These are phyloP conservation scores for Ptychoptera albimana DNA, from an alignment of 2,888 invertebrate species.

Conservation along the genomic window DNA sequence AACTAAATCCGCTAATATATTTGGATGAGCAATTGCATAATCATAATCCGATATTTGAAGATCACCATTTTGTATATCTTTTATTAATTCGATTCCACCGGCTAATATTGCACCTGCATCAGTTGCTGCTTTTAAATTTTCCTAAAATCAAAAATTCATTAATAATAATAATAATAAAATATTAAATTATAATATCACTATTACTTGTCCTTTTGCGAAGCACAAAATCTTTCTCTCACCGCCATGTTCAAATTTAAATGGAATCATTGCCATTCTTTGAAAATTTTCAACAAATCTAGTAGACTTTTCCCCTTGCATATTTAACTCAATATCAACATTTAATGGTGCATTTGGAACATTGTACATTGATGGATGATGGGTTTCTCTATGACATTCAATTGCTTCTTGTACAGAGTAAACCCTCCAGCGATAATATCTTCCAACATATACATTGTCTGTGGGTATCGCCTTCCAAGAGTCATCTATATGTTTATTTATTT, in stretches of 20 bases:
- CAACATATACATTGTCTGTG: slow-evolving; percentile 46
- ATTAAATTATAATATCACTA: not conserved
- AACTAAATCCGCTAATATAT: slow-evolving; percentile 60
- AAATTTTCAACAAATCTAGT: slow-evolving; percentile 55
- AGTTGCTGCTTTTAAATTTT: slow-evolving; percentile 34
- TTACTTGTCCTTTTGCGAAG: slow-evolving; percentile 50
- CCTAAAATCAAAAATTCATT: slow-evolving; percentile 13
- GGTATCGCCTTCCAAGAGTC: slow-evolving; percentile 40
- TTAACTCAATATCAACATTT: slow-evolving; percentile 55
- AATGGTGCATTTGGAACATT: slow-evolving; percentile 58
- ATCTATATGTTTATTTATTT: slow-evolving; percentile 38
- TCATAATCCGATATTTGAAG: slow-evolving; percentile 52
- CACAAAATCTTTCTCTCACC: slow-evolving; percentile 53
- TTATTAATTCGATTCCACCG: slow-evolving; percentile 59
- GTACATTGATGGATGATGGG: slow-evolving; percentile 67
- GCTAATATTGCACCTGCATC: slow-evolving; percentile 56
- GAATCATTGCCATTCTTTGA: slow-evolving; percentile 44
- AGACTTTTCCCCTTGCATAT: slow-evolving; percentile 43
- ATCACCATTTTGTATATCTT: slow-evolving; percentile 60
- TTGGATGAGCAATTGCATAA: slow-evolving; percentile 59
- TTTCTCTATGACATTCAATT: slow-evolving; percentile 58
- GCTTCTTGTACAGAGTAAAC: slow-evolving; percentile 60
- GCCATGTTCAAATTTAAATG: slow-evolving; percentile 52
- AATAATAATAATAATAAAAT: slow-evolving; percentile 26
- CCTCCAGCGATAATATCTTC: slow-evolving; percentile 38